Percentiles rank a stretch among this genome's conserved stretches.
Evolutionary conservation across 2,888 invertebrate genomes (phyloP).

Genomic region (Epinotia demarniana): DNA sequence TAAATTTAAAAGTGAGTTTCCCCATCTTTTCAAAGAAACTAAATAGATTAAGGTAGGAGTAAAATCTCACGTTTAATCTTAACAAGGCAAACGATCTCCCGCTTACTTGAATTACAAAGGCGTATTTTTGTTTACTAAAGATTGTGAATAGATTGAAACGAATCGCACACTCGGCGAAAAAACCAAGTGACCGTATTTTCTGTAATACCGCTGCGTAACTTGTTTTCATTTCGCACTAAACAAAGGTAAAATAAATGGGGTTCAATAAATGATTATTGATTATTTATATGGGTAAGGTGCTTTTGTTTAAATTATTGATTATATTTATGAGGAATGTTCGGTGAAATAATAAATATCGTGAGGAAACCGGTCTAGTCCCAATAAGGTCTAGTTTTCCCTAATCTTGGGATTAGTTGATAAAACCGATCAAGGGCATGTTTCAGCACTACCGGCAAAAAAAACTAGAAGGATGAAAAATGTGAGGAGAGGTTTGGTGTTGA

Average conservation of each 20-base stretch:
- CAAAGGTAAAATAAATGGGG: conserved; percentile 24
- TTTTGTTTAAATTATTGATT: too few species aligned
- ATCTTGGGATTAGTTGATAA: too few species aligned
- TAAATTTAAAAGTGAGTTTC: too few species aligned
- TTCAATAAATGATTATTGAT: not conserved
- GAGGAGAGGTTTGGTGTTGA: too few species aligned
- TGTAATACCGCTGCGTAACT: conserved; percentile 48
- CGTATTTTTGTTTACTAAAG: conserved; percentile 56
- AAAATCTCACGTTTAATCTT: conserved; percentile 40
- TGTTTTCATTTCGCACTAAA: conserved; percentile 47
- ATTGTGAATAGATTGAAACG: conserved; percentile 60
- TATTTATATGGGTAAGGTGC: too few species aligned
- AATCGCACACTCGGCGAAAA: conserved; percentile 55
- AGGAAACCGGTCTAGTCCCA: too few species aligned
- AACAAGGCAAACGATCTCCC: conserved; percentile 33
- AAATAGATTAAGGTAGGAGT: conserved; percentile 15
- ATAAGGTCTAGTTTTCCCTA: too few species aligned
- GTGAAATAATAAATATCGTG: too few species aligned
- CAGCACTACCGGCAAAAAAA: too few species aligned
- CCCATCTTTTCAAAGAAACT: conserved; percentile 9
- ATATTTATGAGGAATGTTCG: too few species aligned
- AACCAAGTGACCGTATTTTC: conserved; percentile 49
- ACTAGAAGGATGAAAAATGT: too few species aligned
- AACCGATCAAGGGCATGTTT: too few species aligned
- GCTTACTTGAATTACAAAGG: conserved; percentile 52